Percentiles rank a stretch among this genome's conserved stretches.
Evolutionary conservation across 2,888 invertebrate genomes (phyloP).

Genomic region (Leucophenga maculata): DNA sequence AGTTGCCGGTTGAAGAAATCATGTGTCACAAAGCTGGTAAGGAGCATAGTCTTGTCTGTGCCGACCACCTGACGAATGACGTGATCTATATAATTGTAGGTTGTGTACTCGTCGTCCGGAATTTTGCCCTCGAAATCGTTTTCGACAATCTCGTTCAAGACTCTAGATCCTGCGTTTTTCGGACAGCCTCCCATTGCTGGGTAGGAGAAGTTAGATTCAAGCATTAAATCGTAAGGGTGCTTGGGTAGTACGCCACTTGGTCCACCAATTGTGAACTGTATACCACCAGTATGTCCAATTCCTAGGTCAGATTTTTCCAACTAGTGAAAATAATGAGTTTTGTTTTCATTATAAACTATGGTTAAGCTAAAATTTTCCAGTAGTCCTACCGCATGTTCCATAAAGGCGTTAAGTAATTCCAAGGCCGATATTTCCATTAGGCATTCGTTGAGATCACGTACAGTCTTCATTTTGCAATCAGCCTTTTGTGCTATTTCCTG

Average conservation of each 20-base stretch:
- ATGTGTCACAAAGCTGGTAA: constrained; percentile 72
- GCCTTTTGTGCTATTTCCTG: constrained; percentile 68
- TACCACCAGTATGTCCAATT: constrained; percentile 66
- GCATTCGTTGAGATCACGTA: constrained; percentile 63
- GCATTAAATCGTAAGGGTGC: constrained; percentile 66
- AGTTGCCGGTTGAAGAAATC: constrained; percentile 71
- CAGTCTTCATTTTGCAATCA: constrained; percentile 62
- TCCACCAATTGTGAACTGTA: constrained; percentile 69
- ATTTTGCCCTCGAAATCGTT: constrained; percentile 66
- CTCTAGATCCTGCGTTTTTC: constrained; percentile 64
- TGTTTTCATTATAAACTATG: neutral
- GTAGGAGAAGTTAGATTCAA: constrained; percentile 61
- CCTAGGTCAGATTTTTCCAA: constrained; percentile 63
- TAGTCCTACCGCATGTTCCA: constrained; percentile 61
- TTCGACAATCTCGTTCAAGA: constrained; percentile 67
- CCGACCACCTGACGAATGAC: constrained; percentile 68
- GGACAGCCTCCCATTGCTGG: constrained; percentile 69
- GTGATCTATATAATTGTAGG: constrained; percentile 67
- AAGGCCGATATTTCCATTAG: constrained; percentile 61
- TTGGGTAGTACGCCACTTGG: constrained; percentile 68
- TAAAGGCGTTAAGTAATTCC: constrained; percentile 62
- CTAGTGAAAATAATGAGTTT: constrained; percentile 38
- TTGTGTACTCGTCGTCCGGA: constrained; percentile 64
- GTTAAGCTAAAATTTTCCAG: neutral
- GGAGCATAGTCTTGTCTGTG: constrained; percentile 71